Evolutionary conservation across 2,113 vertebrate species (phyloP), one percentile per base, ranked within the genome.

Genomic region (Pachycephala philippinensis): DNA sequence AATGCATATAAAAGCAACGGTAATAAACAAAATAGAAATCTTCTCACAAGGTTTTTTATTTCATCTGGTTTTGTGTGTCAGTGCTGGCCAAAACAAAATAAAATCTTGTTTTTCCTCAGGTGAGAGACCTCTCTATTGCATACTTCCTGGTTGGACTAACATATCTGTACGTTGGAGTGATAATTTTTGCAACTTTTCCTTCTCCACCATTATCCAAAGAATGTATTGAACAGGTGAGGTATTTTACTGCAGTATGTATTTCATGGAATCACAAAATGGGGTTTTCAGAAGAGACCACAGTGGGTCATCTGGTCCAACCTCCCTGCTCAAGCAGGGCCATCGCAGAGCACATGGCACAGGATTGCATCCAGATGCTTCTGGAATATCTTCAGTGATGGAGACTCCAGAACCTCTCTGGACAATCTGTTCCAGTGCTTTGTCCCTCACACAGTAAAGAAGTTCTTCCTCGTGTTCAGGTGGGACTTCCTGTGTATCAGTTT

Each of bases 81-180:
- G 18, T 69, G 66, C 18, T 91, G 27, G 13, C 15, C 20, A 74
- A 83, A 94, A 52, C 20, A 74, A 83, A 94, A 52, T 65, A 83
- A 93, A 47, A 26, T 65, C 59, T 69, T 88, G 2, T 94, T 35
- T 96, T 35, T 93, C 93, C 96, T 28, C 91, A 99, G 99, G 98
- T 99, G 33, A 98, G 99, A 91, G 99, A 99, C 94, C 98, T 99
- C 63, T 99, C 99, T 22, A 88, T 99, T 97, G 99, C 99, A 4
- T 99, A 99, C 81, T 97, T 99, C 57, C 97, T 99, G 47, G 99
- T 99, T 45, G 99, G 99, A 15, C 77, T 99, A 84, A 99, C 99
- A 1, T 99, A 99, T 42, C 95, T 99, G 5, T 99, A 99, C 68
- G 99, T 99, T 13, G 99, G 99, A 44, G 95, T 99, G 79, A 89